phyloP scores from a whole-genome alignment of 2,888 invertebrate species.

The Ormyrus nitidulus region DNA sequence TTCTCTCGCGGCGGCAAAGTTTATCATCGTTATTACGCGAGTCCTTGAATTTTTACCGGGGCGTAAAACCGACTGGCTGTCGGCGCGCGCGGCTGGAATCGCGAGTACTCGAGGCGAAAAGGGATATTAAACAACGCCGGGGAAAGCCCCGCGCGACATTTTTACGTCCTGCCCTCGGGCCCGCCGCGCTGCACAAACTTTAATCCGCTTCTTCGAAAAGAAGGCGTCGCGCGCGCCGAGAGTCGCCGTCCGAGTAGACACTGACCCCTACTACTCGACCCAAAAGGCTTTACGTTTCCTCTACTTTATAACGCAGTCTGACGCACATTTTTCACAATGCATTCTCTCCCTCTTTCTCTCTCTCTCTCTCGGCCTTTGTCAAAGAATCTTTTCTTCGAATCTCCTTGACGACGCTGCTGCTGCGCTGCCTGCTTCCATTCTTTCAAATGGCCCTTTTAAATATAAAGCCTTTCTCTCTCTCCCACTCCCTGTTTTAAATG shows the following conservation, averaged over 20 bases:
- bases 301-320: slow-evolving; percentile 37
- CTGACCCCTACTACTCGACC: slow-evolving; percentile 47
- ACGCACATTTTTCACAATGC: slow-evolving; percentile 29
- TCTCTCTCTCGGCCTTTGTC: slow-evolving; percentile 9
- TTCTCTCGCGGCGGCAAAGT: slow-evolving; percentile 25
- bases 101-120: slow-evolving; percentile 1
- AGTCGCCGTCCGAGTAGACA: slow-evolving; percentile 22
- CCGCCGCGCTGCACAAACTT: slow-evolving; percentile 13
- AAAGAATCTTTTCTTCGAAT: slow-evolving; percentile 23
- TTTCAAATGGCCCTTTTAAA: background rate
- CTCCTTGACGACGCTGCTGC: background rate
- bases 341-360: background rate
- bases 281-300: slow-evolving; percentile 4
- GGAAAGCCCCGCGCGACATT: slow-evolving; percentile 34
- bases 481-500: too few relatives aligned
- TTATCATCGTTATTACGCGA: slow-evolving; percentile 43
- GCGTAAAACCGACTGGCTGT: slow-evolving; percentile 16
- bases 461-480: too few relatives aligned
- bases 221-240: background rate
- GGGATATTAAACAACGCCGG: slow-evolving; percentile 15
- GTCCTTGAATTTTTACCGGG: slow-evolving; percentile 37
- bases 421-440: background rate
- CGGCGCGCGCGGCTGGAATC: background rate
- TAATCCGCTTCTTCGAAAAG: slow-evolving; percentile 47
- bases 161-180: slow-evolving; percentile 10